Base-by-base conservation (phyloP, 2,113 vertebrate genomes). In the Numida meleagris region DNA sequence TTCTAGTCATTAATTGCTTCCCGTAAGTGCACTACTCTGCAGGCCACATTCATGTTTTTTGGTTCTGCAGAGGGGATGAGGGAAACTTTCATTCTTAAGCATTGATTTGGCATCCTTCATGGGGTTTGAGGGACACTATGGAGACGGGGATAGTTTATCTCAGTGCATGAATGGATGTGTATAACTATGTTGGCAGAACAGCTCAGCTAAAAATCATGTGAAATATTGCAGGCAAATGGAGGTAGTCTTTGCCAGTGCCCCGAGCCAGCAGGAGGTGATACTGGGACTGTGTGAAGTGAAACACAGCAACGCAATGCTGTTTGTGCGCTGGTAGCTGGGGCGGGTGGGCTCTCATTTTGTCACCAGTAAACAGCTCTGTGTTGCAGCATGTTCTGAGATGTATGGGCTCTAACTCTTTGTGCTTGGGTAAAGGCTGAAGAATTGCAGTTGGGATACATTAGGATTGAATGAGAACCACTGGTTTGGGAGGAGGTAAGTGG, bases 371-470 rank as follows among this genome's bases (percentile, higher is more conserved):
- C 29, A 68, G 11, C n/a, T 71, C 2, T 33, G 14, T 65, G 20
- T 68, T 68, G 18, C 14, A 2, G 24, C 25, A 0, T 19, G 31
- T 81, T 21, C 42, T 59, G 3, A 40, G n/a, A 9, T 10, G 0
- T 33, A 4, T 17, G 21, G 4, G 10, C 67, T 20, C 38, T 65
- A 46, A 33, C 6, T 23, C 12, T 42, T 25, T 45, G 67, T 27
- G 6, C 21, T 5, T 43, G 34, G 5, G 12, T 74, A 43, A 53
- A 62, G 14, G 42, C 24, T 19, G 51, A 78, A 65, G 51, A 46
- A 42, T 63, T 75, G 25, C 3, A 0, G 42, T 55, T 82, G 50
- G 20, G 31, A 4, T 84, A 9, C 14, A 3, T 0, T 57, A n/a
- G 51, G 14, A 27, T 45, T 62, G 24, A 66, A 21, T 27, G 48